phyloP scores from a whole-genome alignment of 2,888 invertebrate genomes.

The Sycophila texana region DNA sequence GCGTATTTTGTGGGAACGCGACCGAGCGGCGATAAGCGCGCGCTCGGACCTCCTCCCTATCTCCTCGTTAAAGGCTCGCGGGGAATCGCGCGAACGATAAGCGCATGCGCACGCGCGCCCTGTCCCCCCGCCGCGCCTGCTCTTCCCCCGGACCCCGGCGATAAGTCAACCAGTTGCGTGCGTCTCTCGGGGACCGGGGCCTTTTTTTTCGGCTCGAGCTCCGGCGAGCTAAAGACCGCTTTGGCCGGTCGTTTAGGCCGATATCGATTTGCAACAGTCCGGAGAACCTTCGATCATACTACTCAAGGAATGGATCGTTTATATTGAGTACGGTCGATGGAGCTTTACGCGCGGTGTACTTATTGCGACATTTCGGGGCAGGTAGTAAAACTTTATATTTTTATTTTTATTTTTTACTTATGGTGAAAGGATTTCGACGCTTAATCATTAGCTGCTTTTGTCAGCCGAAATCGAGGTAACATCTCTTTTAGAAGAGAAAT shows the following conservation, averaged over 20 bases:
- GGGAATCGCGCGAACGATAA: slow-evolving; percentile 13
- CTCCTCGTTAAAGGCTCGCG: background rate
- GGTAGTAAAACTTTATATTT: no score
- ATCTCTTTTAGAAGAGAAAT: no score
- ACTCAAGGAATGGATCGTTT: background rate
- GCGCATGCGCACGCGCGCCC: background rate
- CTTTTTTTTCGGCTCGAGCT: slow-evolving; percentile 20
- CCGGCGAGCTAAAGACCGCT: slow-evolving; percentile 39
- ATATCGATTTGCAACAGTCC: slow-evolving; percentile 8
- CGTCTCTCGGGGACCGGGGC: background rate
- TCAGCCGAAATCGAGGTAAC: no score
- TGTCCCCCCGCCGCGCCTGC: no score
- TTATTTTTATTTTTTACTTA: no score
- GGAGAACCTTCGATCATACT: background rate
- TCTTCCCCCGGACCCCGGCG: slow-evolving; percentile 1
- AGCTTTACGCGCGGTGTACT: no score
- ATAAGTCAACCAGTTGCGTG: slow-evolving; percentile 49
- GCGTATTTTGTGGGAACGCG: slow-evolving; percentile 46
- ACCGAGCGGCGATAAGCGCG: slow-evolving; percentile 6
- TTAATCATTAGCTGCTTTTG: no score
- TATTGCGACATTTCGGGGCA: no score
- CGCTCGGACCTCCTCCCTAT: slow-evolving; percentile 21
- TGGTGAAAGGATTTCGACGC: no score
- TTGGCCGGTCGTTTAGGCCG: slow-evolving; percentile 32
- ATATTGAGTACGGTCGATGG: no score